Conservation (phyloP, 1,140 invertebrate genomes). For the Meteorus sp. region DNA sequence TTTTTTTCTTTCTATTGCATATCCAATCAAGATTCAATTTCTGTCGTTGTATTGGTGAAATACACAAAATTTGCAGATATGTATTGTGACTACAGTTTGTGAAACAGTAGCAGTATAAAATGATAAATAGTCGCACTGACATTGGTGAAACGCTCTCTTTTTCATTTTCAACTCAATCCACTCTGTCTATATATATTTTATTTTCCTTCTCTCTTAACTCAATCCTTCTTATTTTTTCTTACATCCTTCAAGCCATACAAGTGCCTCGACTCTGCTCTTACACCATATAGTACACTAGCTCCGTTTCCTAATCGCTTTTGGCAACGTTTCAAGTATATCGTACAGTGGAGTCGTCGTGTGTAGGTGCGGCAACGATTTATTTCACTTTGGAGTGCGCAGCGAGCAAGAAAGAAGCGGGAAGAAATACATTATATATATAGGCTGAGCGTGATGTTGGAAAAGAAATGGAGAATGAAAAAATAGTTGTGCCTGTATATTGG, state of each 20-base stretch:
- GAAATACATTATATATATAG: neutral
- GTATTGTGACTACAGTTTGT: neutral
- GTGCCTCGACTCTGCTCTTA: slow-evolving; percentile 5
- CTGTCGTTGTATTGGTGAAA: no score
- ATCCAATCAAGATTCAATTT: no score
- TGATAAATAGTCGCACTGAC: slow-evolving; percentile 9
- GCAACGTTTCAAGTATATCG: slow-evolving; percentile 47
- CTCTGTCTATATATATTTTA: neutral
- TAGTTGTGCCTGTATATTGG: neutral
- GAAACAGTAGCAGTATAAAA: slow-evolving; percentile 3
- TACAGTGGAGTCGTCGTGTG: slow-evolving; percentile 18
- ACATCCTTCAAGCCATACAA: no score
- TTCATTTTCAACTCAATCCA: neutral
- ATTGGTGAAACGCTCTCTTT: slow-evolving; percentile 3
- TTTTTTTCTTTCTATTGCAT: no score
- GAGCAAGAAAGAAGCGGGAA: slow-evolving; percentile 5
- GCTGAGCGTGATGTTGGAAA: neutral
- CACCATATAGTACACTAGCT: slow-evolving; percentile 3
- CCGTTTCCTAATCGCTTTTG: slow-evolving; percentile 43
- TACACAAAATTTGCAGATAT: slow-evolving; percentile 3
- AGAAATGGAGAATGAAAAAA: slow-evolving; percentile 1
- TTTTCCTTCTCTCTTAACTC: neutral
- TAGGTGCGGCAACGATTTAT: slow-evolving; percentile 28
- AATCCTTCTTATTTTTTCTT: neutral
- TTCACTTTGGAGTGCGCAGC: slow-evolving; percentile 25